These are phyloP conservation scores for Eospalax fontanierii DNA, from an alignment of 2,797 vertebrate genomes.

Conservation along the genomic window DNA sequence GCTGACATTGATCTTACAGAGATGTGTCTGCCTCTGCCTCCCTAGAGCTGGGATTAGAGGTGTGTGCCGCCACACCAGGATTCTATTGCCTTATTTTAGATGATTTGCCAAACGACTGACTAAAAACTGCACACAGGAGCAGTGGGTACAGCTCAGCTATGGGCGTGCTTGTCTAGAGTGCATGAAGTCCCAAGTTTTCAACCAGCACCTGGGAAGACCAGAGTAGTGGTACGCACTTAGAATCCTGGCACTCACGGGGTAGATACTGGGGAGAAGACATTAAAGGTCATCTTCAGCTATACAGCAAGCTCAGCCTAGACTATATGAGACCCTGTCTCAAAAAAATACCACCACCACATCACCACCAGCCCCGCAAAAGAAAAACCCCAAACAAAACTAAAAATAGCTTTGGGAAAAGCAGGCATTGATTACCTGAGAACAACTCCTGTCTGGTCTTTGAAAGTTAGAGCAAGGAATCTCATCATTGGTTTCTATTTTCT, in stretches of 20 bases:
- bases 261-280: not conserved
- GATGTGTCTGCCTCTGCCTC: too few species aligned
- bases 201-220: too few species aligned
- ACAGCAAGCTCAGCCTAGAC: not conserved
- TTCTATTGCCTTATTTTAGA: too few species aligned
- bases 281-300: not conserved
- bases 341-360: not conserved
- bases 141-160: not conserved
- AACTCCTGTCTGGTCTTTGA: constrained; percentile 38
- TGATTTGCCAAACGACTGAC: not conserved
- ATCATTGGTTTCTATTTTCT: constrained; percentile 44
- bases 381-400: not conserved
- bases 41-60: too few species aligned
- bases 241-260: not conserved
- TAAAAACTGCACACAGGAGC: not conserved
- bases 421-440: not conserved
- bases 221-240: too few species aligned
- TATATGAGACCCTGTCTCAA: not conserved
- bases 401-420: constrained; percentile 28
- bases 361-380: too few species aligned
- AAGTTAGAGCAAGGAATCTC: constrained; percentile 3
- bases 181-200: not conserved
- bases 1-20: too few species aligned
- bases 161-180: too few species aligned
- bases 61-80: too few species aligned